Base-by-base conservation (phyloP, 2,888 invertebrate species). In the Cataglyphis livida region DNA sequence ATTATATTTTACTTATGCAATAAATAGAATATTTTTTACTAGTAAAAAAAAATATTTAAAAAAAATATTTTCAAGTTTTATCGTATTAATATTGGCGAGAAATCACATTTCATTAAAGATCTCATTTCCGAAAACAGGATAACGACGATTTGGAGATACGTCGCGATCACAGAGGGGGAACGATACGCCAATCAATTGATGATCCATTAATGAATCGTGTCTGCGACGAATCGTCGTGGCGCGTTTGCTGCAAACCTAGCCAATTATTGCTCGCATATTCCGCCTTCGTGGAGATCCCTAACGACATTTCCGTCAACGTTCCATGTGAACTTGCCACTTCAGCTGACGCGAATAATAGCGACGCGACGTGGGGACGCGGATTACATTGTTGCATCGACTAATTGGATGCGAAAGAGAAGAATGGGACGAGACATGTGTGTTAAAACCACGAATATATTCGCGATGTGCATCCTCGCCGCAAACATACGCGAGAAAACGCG, bases 351-450 rank as follows among this genome's bases (percentile, higher is more conserved):
- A 79, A 85, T 83, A 86, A 85, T 74, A 65, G 59, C 21, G 28
- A 54, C 28, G 44, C n/a, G 35, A 59, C 18, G 54, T 18, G 21
- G 54, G 48, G 7, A n/a, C 44, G 51, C 18, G n/a, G 35, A 66
- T 41, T 57, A 84, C 64, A 89, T 89, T 89, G 89, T 89, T 81
- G 82, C 83, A 85, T 85, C 86, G 85, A 89, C 89, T 89, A 89
- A 87, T 87, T 87, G 87, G 84, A 89, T 66, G 81, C 81, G 76
- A 81, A 86, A 84, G 84, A 78, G 38, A 25, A 32, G 75, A 25
- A 51, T 7, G n/a, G 7, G 15, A 70, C 25, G 21, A 18, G 25
- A 44, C 51, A 25, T 38, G 75, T 38, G 75, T 25, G 4, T 25
- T 32, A 51, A 66, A 66, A 25, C 4, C 12, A 25, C 9, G 38